A percentile compares a stretch with the other conserved stretches of the same genome.
phyloP scores from a whole-genome alignment of 2,113 vertebrate genomes.

The Holacanthus passer region DNA sequence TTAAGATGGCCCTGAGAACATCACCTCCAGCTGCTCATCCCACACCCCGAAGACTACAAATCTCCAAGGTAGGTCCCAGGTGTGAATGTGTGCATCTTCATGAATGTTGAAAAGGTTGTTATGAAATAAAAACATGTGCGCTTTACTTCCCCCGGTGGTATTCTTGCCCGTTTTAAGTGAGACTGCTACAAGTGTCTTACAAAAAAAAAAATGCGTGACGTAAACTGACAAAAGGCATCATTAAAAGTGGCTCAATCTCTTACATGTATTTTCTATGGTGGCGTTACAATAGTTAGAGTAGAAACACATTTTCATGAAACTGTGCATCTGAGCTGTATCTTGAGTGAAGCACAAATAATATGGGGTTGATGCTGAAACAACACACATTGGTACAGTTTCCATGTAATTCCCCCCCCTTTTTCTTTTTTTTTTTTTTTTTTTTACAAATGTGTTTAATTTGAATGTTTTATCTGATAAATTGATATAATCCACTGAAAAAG shows the following conservation, averaged over 20 bases:
- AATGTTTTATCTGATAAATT: not conserved
- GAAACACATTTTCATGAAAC: not conserved
- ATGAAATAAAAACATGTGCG: not conserved
- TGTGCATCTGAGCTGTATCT: not conserved
- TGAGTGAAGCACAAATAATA: not conserved
- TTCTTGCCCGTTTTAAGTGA: constrained; percentile 7
- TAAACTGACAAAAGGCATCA: not conserved
- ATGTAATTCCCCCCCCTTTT: not conserved
- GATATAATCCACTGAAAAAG: not conserved
- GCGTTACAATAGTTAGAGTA: not conserved
- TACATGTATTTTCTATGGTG: not conserved
- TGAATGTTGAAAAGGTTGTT: constrained; percentile 15
- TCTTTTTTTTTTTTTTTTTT: too few relatives aligned
- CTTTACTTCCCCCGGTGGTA: not conserved
- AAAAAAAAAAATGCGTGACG: not conserved
- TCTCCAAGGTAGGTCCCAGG: constrained; percentile 10
- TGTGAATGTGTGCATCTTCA: not conserved
- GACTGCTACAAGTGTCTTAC: not conserved
- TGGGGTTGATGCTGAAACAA: not conserved
- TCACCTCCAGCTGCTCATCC: not conserved
- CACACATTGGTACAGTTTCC: not conserved
- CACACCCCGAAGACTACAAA: not conserved
- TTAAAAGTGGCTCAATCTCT: not conserved
- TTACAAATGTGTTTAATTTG: too few relatives aligned
- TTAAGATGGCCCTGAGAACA: constrained; percentile 1